Evolutionary conservation across 2,888 invertebrate genomes (phyloP), one percentile per base, ranked within the genome.

Genomic region (Clunio marinus): DNA sequence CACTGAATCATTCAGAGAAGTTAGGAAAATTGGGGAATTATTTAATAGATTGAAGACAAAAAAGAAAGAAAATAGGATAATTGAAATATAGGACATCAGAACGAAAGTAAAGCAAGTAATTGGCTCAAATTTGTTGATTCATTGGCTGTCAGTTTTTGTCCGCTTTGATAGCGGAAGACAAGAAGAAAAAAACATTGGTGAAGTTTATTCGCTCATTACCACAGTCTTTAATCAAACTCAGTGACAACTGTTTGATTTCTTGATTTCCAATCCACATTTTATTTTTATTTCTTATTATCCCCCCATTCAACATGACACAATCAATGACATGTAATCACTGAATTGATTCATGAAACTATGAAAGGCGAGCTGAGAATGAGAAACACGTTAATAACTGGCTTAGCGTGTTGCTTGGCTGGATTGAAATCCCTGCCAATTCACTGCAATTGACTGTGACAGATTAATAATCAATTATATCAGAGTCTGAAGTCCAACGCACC

Each of bases 191-290:
- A 15, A 13, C 41, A 13, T n/a, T 4, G 10, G 41, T n/a, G 41
- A 41, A 10, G 51, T 51, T 20, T 20, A 22, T 15, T 17, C 4
- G 22, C 22, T 20, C 22, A 22, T 51, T 51, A 51, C 22, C 20
- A 51, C 20, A 20, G 51, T 51, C 17, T 17, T 51, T 51, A 22
- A 51, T 51, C 22, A 51, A 51, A 51, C 2, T 17, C 7, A 51
- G 8, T 22, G 51, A 51, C 51, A 51, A 51, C 20, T 22, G 51
- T 51, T 51, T 51, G 51, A 51, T 51, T 51, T 10, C 51, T 51
- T 17, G 5, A 17, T 51, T 20, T 2, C 51, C 51, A 8, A 7
- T 17, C 22, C 3, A 20, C 17, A 20, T 20, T 51, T n/a, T 17
- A 17, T 51, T 17, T 17, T 17, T 17, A 8, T 51, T 51, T 51